Evolutionary conservation across 1,140 invertebrate genomes (phyloP), one percentile per base, ranked within the genome.

Genomic region (Atta colombica): DNA sequence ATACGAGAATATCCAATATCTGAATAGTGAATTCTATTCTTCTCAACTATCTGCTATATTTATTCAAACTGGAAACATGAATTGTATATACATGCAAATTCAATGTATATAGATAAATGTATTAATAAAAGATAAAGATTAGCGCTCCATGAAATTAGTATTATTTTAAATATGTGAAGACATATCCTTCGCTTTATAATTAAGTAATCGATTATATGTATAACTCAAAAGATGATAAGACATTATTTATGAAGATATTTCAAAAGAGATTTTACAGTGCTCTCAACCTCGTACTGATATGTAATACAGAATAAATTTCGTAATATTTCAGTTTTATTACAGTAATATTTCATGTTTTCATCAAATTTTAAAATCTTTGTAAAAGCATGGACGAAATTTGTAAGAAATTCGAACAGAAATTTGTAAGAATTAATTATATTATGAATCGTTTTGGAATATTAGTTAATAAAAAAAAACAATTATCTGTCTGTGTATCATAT

Each of bases 1-100:
- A 82, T 81, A 58, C 2, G 21, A 80, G n/a, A 53, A 61, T 1
- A 39, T 8, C 25, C 18, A 49, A 74, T 82, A 74, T 82, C 16
- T 21, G 12, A 45, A 31, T 31, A 8, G n/a, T 49, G 8, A 74
- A 21, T 60, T 71, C 0, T 49, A 18, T 60, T 74, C 28, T 31
- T 7, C 2, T 82, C 4, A 58, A 18, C 35, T 21, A 10, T 10
- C 8, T 1, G 7, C 21, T 71, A 28, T 6, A 78, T 31, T 51
- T 55, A 18, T 35, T 78, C 10, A 65, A 5, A 21, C 51, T n/a
- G 6, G n/a, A 31, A 63, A 25, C n/a, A 63, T 25, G 4, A 55
- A 58, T 35, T 51, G 8, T 31, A 10, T 21, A 78, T 65, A n/a
- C 0, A 51, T 21, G 18, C 5, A 31, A 51, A 53, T 35, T 66